phyloP scores from a whole-genome alignment of 1,140 invertebrate species.

The Drosophila ananassae region DNA sequence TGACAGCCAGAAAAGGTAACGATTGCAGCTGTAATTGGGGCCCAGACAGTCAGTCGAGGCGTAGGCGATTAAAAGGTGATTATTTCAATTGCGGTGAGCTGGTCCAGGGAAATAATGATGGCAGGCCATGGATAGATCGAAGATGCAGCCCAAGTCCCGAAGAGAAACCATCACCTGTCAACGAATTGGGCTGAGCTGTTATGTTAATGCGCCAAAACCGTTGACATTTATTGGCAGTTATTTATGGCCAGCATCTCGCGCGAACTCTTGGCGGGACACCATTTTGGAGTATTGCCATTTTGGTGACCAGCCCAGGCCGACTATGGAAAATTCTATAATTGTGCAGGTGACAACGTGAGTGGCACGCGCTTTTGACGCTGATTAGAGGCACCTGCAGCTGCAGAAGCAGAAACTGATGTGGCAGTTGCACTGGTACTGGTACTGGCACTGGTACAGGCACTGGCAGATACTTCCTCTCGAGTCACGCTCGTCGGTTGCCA shows the following conservation, averaged over 20 bases:
- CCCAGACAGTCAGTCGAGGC: constrained; percentile 50
- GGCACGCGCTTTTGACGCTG: constrained; percentile 72
- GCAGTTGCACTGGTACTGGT: constrained; percentile 5
- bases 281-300: constrained; percentile 67
- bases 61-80: constrained; percentile 78
- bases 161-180: constrained; percentile 59
- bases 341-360: constrained; percentile 66
- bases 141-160: constrained; percentile 10
- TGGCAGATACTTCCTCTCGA: constrained; percentile 37
- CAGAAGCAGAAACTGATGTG: not conserved
- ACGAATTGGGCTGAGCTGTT: constrained; percentile 71
- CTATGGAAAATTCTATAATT: constrained; percentile 66
- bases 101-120: constrained; percentile 48
- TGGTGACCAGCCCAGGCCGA: constrained; percentile 44
- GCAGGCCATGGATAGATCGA: constrained; percentile 17
- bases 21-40: constrained; percentile 66
- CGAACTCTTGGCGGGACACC: constrained; percentile 42
- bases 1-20: constrained; percentile 47
- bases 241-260: constrained; percentile 63
- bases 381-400: constrained; percentile 55
- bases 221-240: constrained; percentile 79
- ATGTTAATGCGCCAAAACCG: constrained; percentile 79
- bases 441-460: constrained; percentile 9
- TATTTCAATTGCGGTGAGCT: constrained; percentile 67
- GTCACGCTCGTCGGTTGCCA: constrained; percentile 52